Evolutionary conservation across 2,888 invertebrate genomes (phyloP).

Genomic region (Drosophila recens): DNA sequence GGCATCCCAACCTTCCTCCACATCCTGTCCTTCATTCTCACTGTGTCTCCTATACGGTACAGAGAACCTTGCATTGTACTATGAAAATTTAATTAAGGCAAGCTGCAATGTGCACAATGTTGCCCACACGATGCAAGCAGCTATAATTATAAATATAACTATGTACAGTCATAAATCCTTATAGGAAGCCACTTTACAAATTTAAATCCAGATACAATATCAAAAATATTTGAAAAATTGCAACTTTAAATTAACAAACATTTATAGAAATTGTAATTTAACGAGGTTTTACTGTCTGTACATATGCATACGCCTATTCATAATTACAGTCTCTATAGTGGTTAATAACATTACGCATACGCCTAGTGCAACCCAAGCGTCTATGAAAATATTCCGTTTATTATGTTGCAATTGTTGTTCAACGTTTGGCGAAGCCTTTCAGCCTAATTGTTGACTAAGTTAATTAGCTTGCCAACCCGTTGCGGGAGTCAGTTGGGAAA

Average conservation of each 20-base stretch:
- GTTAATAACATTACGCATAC: constrained; percentile 75
- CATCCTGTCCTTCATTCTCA: not conserved
- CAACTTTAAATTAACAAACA: not conserved
- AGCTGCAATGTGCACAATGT: constrained; percentile 45
- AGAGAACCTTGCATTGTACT: constrained; percentile 38
- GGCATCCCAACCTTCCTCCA: no score
- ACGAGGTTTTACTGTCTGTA: constrained; percentile 2
- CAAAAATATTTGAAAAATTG: not conserved
- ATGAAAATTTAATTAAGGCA: constrained; percentile 71
- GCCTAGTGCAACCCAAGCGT: constrained; percentile 44
- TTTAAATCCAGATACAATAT: not conserved
- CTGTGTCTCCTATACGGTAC: not conserved
- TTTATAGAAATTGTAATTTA: not conserved
- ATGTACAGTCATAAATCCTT: constrained; percentile 1
- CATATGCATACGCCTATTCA: constrained; percentile 3
- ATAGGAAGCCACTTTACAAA: not conserved
- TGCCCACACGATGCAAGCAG: not conserved
- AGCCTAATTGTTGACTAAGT: constrained; percentile 70
- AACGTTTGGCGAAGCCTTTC: constrained; percentile 36
- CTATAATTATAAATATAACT: not conserved
- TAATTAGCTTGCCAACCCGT: constrained; percentile 60
- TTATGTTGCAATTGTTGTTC: constrained; percentile 23
- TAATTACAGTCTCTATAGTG: constrained; percentile 71
- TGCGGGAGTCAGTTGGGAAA: constrained; percentile 35
- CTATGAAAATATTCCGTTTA: constrained; percentile 51